Percentiles rank a stretch among this genome's conserved stretches.
Conservation (phyloP, 1,140 invertebrate species). For the Aradophagus sp. region DNA sequence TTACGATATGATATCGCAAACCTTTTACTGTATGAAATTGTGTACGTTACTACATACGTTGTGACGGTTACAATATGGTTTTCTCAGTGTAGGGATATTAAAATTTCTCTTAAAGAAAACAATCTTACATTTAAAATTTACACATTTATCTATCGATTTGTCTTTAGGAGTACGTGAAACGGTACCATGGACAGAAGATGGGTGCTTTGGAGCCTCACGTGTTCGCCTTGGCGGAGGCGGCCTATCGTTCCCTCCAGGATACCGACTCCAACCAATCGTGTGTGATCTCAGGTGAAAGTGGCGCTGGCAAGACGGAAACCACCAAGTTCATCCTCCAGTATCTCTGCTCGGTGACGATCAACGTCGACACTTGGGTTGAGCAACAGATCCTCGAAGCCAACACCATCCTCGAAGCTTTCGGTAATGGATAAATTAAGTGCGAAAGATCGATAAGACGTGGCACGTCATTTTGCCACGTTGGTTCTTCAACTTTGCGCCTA, state of each 20-base stretch:
- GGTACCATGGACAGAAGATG: conserved; percentile 88
- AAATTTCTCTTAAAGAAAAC: not conserved
- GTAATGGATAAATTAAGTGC: conserved; percentile 73
- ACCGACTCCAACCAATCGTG: conserved; percentile 87
- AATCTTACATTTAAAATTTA: conserved; percentile 12
- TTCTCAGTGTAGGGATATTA: no score
- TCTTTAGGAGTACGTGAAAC: conserved; percentile 84
- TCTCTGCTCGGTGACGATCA: conserved; percentile 91
- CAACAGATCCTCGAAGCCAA: conserved; percentile 96
- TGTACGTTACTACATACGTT: no score
- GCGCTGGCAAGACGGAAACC: conserved; percentile 97
- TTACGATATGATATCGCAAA: no score
- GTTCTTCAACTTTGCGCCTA: no score
- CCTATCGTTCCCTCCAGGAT: conserved; percentile 83
- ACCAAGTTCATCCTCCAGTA: conserved; percentile 97
- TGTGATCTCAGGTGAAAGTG: conserved; percentile 98
- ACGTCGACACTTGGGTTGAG: conserved; percentile 94
- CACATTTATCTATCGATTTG: conserved; percentile 30
- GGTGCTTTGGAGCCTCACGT: conserved; percentile 90
- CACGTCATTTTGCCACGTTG: no score
- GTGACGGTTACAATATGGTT: no score
- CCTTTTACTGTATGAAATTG: no score
- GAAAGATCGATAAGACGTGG: conserved; percentile 16
- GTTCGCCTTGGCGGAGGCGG: conserved; percentile 91
- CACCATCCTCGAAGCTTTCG: conserved; percentile 93